phyloP scores from a whole-genome alignment of 2,113 vertebrate species.

The Psettodes erumei region DNA sequence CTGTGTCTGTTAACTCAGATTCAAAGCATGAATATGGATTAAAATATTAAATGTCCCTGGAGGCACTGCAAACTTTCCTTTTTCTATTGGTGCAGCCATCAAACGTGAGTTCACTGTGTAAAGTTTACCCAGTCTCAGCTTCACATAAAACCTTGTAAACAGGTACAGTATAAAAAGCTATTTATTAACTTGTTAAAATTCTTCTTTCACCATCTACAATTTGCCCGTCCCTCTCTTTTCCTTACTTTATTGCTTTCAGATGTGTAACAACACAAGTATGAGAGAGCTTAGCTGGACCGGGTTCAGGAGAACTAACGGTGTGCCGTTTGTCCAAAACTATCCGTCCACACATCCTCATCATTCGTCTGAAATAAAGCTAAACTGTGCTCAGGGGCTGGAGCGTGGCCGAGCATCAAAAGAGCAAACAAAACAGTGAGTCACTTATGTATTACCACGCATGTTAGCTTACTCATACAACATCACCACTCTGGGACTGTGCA shows the following conservation, averaged over 20 bases:
- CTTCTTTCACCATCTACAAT: conserved; percentile 45
- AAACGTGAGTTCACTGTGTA: conserved; percentile 2
- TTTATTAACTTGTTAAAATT: conserved; percentile 64
- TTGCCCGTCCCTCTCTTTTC: conserved; percentile 28
- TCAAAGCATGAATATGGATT: conserved; percentile 27
- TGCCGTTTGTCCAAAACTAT: conserved; percentile 51
- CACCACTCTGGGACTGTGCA: conserved; percentile 26
- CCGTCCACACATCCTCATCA: conserved; percentile 53
- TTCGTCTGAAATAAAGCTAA: conserved; percentile 26
- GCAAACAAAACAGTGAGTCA: conserved; percentile 37
- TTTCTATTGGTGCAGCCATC: background rate
- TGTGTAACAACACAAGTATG: conserved; percentile 36
- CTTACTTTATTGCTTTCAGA: conserved; percentile 64
- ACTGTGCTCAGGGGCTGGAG: conserved; percentile 32
- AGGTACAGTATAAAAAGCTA: conserved; percentile 37
- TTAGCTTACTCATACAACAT: conserved; percentile 42
- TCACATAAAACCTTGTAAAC: conserved; percentile 50
- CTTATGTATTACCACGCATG: conserved; percentile 9
- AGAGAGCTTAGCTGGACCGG: conserved; percentile 34
- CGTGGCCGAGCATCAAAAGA: conserved; percentile 5
- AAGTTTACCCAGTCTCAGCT: conserved; percentile 15
- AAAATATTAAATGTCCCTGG: background rate
- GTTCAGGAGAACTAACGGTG: conserved; percentile 42
- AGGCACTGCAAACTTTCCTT: background rate
- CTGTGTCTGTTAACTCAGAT: conserved; percentile 17